These are phyloP conservation scores for Microtus montanus DNA, from an alignment of 2,113 vertebrate species.

Conservation along the genomic window DNA sequence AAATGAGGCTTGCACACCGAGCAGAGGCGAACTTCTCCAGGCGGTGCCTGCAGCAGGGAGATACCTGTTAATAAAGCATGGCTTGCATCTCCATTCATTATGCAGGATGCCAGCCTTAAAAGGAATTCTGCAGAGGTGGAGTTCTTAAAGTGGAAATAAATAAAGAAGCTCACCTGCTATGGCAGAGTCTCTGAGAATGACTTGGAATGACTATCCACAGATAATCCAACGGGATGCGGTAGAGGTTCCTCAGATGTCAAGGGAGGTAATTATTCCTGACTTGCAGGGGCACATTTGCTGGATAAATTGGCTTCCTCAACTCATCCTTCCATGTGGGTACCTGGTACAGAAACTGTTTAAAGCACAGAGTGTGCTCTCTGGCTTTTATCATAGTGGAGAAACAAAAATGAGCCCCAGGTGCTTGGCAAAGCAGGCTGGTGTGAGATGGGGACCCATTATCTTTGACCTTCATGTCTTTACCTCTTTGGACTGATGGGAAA, in stretches of 20 bases:
- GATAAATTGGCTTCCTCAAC: constrained; percentile 53
- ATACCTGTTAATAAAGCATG: constrained; percentile 72
- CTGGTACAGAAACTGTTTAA: constrained; percentile 57
- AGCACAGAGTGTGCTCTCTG: constrained; percentile 15
- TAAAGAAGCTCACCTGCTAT: constrained; percentile 58
- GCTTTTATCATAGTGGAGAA: constrained; percentile 57
- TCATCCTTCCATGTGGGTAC: constrained; percentile 29
- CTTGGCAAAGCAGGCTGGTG: constrained; percentile 41
- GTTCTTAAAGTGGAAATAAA: constrained; percentile 66
- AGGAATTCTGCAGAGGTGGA: constrained; percentile 36
- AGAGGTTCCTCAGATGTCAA: constrained; percentile 21
- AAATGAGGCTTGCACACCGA: constrained; percentile 73
- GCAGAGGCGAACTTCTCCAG: constrained; percentile 65
- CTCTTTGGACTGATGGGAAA: constrained; percentile 17
- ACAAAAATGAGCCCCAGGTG: constrained; percentile 38
- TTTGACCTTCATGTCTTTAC: constrained; percentile 58
- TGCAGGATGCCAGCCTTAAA: constrained; percentile 62
- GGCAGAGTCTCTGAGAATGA: constrained; percentile 42
- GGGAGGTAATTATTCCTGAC: constrained; percentile 67
- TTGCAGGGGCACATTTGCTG: constrained; percentile 43
- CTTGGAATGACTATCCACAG: neutral
- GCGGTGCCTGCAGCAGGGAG: constrained; percentile 71
- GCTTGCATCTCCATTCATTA: constrained; percentile 70
- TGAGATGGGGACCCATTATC: constrained; percentile 55
- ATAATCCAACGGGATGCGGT: neutral